Evolutionary conservation across 2,888 invertebrate species (phyloP), one percentile per base, ranked within the genome.

Genomic region (Rhabditoides inermis): DNA sequence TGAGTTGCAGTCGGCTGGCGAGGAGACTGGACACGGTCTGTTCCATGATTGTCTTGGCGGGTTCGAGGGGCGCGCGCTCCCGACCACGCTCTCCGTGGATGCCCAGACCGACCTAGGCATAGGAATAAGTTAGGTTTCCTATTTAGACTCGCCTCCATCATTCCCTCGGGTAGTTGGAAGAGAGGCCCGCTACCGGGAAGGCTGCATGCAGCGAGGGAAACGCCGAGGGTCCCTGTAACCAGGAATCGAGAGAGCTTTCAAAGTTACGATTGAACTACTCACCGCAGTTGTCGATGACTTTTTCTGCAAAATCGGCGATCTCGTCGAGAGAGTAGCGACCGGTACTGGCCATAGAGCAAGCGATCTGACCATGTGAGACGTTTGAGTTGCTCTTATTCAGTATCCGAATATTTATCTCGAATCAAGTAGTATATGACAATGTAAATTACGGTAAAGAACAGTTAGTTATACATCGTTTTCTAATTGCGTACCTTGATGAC

Each of bases 331-430:
- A 77, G 51, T 78, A 80, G n/a, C n/a, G n/a, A n/a, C n/a, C n/a
- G n/a, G n/a, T n/a, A n/a, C n/a, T n/a, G 0, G 87, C 82, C 82
- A 88, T 80, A 1, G 86, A 86, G 18, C 88, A 88, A 45, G 86
- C 85, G 58, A 88, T 82, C 84, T 85, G 81, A 45, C 44, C 28
- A 7, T 20, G 10, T 47, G 6, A 44, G 12, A 44, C n/a, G 10
- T 18, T 23, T 25, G 18, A 49, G 45, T 49, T 22, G 23, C 1
- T 49, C 22, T 53, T 20, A 15, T 32, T 45, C 4, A n/a, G n/a
- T n/a, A n/a, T n/a, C n/a, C n/a, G n/a, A n/a, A n/a, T n/a, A n/a
- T n/a, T n/a, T n/a, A n/a, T n/a, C n/a, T n/a, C n/a, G n/a, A n/a
- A n/a, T n/a, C n/a, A n/a, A n/a, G n/a, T n/a, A n/a, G n/a, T n/a